Evolutionary conservation across 2,888 invertebrate species (phyloP), one percentile per base, ranked within the genome.

Genomic region (Sminthurides aquaticus): DNA sequence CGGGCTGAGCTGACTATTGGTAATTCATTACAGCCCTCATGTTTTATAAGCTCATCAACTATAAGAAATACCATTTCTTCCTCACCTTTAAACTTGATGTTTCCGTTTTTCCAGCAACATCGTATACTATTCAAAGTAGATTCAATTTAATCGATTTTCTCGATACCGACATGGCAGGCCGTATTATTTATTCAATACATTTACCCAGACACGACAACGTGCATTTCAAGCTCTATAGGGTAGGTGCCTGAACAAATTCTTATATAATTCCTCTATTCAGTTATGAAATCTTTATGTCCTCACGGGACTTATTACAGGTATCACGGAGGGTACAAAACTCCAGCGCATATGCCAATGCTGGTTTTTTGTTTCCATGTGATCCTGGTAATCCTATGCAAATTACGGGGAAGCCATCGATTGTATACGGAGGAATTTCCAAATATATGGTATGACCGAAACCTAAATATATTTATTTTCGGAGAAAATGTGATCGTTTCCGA

Each of bases 301-400:
- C n/a, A n/a, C n/a, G n/a, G n/a, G n/a, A n/a, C n/a, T n/a, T 56
- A 49, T 49, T 57, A 58, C 76, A 87, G 88, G 85, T 89, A 57
- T 87, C 87, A 84, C 87, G 87, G 0, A 80, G 89, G 67, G 84
- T 87, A 0, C 88, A 88, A 79, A 89, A 89, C 75, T 86, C 89
- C 0, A 88, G 89, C 74, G 89, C 89, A 0, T 84, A 86, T 65
- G 86, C 90, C 0, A 89, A 89, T 76, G 87, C 87, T 15, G 89
- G 85, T 1, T 88, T 90, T 73, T 78, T 86, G 2, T 81, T 88
- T 57, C 82, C 85, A 76, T 77, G 87, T 25, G 78, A 80, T 67
- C 67, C 49, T 77, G 81, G 56, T 71, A 81, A 67, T 76, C 82
- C 68, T 78, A 82, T 54, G 25, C 80, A 79, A 34, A 81, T 87